These are phyloP conservation scores for Myotis findleyi DNA, from an alignment of 2,797 vertebrate genomes.

Conservation along the genomic window DNA sequence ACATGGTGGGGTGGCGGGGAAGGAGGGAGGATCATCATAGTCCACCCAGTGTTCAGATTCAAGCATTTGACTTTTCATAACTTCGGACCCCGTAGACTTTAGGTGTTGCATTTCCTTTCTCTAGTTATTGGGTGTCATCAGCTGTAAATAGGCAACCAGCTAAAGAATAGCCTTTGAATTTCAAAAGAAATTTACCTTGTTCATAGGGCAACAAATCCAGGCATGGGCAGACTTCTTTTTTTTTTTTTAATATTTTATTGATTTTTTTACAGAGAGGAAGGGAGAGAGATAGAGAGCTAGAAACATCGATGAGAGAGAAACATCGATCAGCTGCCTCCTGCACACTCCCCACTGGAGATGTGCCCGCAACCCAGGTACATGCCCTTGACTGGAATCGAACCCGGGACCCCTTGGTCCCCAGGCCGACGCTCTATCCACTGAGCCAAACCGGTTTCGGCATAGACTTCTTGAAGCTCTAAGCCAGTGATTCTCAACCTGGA, in stretches of 20 bases:
- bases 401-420: no score
- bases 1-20: neutral
- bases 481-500: neutral
- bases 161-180: constrained; percentile 36
- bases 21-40: neutral
- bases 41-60: neutral
- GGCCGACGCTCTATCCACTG: no score
- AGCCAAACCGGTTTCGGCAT: no score
- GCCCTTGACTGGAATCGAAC: no score
- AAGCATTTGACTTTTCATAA: constrained; percentile 8
- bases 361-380: no score
- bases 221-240: neutral
- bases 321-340: no score
- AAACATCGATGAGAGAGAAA: no score
- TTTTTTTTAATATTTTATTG: no score
- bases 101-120: neutral
- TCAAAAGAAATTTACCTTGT: constrained; percentile 20
- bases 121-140: neutral
- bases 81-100: neutral
- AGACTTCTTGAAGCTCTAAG: neutral
- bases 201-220: neutral
- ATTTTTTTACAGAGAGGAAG: no score
- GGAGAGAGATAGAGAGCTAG: no score
- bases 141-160: neutral
- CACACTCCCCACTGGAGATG: no score